Conservation (phyloP, 2,113 vertebrate genomes). For the Amazona guildingii region DNA sequence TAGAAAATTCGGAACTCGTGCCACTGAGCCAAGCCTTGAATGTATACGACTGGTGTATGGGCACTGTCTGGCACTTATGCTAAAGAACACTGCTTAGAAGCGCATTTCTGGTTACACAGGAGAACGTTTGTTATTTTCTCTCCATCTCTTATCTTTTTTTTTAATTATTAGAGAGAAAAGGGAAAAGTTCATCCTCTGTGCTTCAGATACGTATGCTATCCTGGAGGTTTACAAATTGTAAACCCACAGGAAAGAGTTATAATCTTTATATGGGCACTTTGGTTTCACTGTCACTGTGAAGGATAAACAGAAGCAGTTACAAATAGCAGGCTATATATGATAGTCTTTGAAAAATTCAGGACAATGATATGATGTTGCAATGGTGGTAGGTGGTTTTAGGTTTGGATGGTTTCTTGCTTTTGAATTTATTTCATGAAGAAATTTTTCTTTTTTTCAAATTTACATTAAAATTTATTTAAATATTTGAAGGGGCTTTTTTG, state of each 20-base stretch:
- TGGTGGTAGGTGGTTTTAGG: constrained; percentile 31
- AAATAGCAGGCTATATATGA: constrained; percentile 55
- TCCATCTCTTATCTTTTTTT: constrained; percentile 6
- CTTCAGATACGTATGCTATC: constrained; percentile 21
- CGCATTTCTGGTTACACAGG: constrained; percentile 47
- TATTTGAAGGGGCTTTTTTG: background rate
- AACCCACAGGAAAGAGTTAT: background rate
- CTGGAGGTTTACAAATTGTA: constrained; percentile 56
- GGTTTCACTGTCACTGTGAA: constrained; percentile 53
- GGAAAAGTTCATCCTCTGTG: constrained; percentile 5
- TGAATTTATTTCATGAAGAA: background rate
- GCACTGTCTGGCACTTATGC: constrained; percentile 44
- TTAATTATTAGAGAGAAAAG: constrained; percentile 42
- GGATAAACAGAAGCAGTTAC: constrained; percentile 35
- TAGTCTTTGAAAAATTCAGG: constrained; percentile 29
- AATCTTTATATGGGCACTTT: constrained; percentile 38
- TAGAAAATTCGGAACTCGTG: constrained; percentile 60
- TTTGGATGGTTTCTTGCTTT: background rate
- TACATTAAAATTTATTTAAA: background rate
- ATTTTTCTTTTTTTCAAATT: background rate
- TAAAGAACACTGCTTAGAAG: constrained; percentile 39
- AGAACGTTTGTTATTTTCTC: constrained; percentile 28
- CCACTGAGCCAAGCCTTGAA: constrained; percentile 71
- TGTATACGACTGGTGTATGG: constrained; percentile 52
- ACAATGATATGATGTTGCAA: constrained; percentile 28